Evolutionary conservation across 2,797 vertebrate species (phyloP).

Genomic region (Malurus splendens): DNA sequence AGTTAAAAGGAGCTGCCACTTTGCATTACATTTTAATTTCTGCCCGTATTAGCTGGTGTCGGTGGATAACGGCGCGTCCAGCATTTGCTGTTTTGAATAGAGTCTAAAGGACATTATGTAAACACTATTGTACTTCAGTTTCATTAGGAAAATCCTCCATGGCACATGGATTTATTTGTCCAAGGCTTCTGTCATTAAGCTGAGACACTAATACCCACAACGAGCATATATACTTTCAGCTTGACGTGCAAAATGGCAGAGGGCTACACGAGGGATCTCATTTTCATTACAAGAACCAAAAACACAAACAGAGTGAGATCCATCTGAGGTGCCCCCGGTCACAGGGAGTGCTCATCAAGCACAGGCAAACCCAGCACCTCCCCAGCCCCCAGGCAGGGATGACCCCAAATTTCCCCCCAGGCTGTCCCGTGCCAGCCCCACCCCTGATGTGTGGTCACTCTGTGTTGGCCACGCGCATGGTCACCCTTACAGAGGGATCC

Average conservation of each 20-base stretch:
- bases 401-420: background rate
- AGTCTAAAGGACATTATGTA: conserved; percentile 61
- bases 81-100: conserved; percentile 38
- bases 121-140: conserved; percentile 48
- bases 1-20: conserved; percentile 25
- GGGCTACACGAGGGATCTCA: conserved; percentile 55
- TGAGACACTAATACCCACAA: conserved; percentile 56
- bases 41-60: background rate
- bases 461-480: rapidly evolving
- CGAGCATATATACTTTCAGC: conserved; percentile 38
- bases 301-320: conserved; percentile 35
- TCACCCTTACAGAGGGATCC: rapidly evolving
- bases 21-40: conserved; percentile 40
- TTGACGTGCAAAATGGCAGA: conserved; percentile 50
- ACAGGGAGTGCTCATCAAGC: conserved; percentile 20
- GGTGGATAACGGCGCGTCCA: background rate
- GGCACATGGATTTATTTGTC: conserved; percentile 59
- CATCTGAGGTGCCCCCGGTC: conserved; percentile 14
- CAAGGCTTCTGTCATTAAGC: conserved; percentile 44
- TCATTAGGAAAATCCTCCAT: conserved; percentile 61
- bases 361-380: background rate
- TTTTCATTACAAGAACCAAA: conserved; percentile 60
- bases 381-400: background rate
- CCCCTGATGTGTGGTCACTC: rapidly evolving
- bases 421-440: background rate